Percentiles rank a stretch among this genome's conserved stretches.
Conservation (phyloP, 2,113 vertebrate species). For the Pholis gunnellus region DNA sequence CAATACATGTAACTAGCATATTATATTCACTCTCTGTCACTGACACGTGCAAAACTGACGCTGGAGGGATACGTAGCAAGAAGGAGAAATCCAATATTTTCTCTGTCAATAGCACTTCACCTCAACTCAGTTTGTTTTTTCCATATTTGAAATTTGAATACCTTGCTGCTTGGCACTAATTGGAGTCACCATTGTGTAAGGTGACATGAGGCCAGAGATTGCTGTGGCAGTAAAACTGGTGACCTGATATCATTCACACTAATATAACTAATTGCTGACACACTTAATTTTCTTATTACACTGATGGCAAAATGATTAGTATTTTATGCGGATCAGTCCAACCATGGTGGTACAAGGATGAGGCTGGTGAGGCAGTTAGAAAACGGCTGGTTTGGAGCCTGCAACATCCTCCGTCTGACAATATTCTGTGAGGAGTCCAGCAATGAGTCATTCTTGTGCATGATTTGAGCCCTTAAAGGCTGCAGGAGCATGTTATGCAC, state of each 20-base stretch:
- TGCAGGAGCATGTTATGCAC: neutral
- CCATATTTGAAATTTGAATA: neutral
- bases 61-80: neutral
- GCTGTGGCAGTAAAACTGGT: neutral
- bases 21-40: neutral
- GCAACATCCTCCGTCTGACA: neutral
- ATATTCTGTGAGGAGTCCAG: neutral
- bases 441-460: neutral
- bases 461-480: neutral
- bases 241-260: neutral
- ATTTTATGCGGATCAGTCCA: neutral
- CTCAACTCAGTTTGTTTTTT: neutral
- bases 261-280: neutral
- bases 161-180: neutral
- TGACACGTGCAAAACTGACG: neutral
- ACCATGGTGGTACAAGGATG: neutral
- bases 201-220: neutral
- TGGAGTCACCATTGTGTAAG: neutral
- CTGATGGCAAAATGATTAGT: neutral
- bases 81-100: neutral
- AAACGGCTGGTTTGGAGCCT: neutral
- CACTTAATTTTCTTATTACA: neutral
- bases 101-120: neutral
- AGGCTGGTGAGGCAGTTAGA: neutral
- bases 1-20: neutral